These are phyloP conservation scores for Phalacrocorax aristotelis DNA, from an alignment of 2,113 vertebrate species.

Conservation along the genomic window DNA sequence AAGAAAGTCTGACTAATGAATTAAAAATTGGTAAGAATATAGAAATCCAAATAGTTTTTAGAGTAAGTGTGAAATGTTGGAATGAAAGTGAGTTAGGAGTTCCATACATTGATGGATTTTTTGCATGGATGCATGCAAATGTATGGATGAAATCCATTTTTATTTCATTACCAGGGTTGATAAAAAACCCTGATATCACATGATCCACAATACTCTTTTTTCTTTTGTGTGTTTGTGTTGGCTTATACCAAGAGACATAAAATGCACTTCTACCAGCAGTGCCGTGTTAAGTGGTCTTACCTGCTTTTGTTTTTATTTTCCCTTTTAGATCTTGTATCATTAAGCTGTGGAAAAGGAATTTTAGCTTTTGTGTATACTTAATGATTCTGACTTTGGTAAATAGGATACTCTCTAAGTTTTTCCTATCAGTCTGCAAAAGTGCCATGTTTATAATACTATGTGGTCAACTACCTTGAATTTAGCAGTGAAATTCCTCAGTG, in stretches of 20 bases:
- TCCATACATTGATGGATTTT: not conserved
- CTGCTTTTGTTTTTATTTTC: not conserved
- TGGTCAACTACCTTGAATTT: not conserved
- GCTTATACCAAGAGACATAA: not conserved
- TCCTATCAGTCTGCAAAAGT: not conserved
- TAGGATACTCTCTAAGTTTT: not conserved
- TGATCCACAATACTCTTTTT: not conserved
- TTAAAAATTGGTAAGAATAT: slow-evolving; percentile 85
- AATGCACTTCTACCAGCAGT: not conserved
- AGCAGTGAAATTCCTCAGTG: not conserved
- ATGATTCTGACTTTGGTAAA: not conserved
- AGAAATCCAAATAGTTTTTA: not conserved
- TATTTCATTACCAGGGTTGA: not conserved
- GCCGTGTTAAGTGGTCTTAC: not conserved
- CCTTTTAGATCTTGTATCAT: not conserved
- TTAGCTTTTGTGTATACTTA: not conserved
- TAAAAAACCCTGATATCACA: not conserved
- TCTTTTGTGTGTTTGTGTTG: not conserved
- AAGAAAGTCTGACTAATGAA: slow-evolving; percentile 81
- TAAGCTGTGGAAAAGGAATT: not conserved
- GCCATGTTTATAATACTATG: not conserved
- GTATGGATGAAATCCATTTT: not conserved
- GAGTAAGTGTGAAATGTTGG: not conserved
- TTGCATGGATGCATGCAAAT: too few relatives aligned
- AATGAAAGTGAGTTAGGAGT: not conserved